Percentiles rank a stretch among this genome's conserved stretches.
Evolutionary conservation across 2,888 invertebrate species (phyloP).

Genomic region (Xanthia icteritia): DNA sequence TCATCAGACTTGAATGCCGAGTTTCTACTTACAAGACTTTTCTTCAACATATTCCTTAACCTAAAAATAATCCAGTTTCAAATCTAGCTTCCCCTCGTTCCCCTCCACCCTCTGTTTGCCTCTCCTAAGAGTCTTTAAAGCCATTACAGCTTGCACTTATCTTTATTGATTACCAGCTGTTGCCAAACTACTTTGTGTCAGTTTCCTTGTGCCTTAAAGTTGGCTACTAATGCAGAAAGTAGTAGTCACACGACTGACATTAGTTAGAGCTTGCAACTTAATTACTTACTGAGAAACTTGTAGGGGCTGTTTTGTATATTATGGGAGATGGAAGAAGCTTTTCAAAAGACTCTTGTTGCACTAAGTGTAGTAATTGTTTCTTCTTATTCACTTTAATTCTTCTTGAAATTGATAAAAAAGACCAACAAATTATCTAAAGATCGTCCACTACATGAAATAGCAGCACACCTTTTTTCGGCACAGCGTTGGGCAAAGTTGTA

Average conservation of each 20-base stretch:
- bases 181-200: constrained; percentile 63
- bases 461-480: no score
- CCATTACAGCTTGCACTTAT: constrained; percentile 64
- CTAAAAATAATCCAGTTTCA: constrained; percentile 23
- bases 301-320: neutral
- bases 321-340: neutral
- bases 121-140: constrained; percentile 36
- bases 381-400: neutral
- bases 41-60: neutral
- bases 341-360: neutral
- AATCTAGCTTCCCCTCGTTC: neutral
- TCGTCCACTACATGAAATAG: no score
- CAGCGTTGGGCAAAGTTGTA: no score
- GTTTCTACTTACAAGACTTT: neutral
- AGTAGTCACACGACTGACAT: constrained; percentile 39
- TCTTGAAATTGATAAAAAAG: neutral
- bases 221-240: constrained; percentile 54
- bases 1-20: no score
- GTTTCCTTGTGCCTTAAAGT: constrained; percentile 51
- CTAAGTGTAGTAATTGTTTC: neutral
- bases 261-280: constrained; percentile 43
- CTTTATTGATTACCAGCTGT: constrained; percentile 62
- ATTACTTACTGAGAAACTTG: constrained; percentile 40
- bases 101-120: constrained; percentile 13
- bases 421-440: neutral